Base-by-base conservation (phyloP, 1,140 invertebrate genomes). In the Gonatopus flavifemur region DNA sequence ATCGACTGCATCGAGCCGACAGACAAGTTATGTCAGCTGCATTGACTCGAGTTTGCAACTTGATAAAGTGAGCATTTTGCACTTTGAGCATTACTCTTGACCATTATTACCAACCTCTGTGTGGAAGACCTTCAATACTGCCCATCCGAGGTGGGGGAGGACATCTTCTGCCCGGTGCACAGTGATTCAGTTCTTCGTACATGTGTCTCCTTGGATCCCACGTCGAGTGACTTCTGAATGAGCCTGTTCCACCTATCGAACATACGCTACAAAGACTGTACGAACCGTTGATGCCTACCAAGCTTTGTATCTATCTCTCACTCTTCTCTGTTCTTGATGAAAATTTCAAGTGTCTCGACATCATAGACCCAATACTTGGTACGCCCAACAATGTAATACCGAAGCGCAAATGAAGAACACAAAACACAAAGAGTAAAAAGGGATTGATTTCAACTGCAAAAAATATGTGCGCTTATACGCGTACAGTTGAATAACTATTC, bases 181-280 rank as follows among this genome's bases (percentile, higher is more conserved):
- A 83, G 62, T 82, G 82, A 67, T 82, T 83, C 64, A 89, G 80
- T 77, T 92, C 89, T 80, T 93, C 90, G 77, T 93, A 93, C 78
- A 92, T 88, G 69, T 91, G 88, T 30, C 90, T 79, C 36, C 90
- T 82, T 38, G 90, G 90, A 78, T 92, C 89, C 90, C 90, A 93
- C 64, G 91, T 93, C 21, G 88, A 88, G 75, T 89, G 86, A 73
- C 84, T 86, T 57, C 78, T 78, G 68, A 80, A 67, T 45, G 77
- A 77, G 53, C 77, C 74, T 71, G 75, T 72, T 47, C 72, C 70
- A 79, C 76, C 79, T 81, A 70, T 69, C 67, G 59, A 77, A 78
- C 66, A 77, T 64, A 76, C 62, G 66, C 76, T 78, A 76, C 73
- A 78, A 73, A 70, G 59, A 72, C 67, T 58, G 68, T 76, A 72